These are phyloP conservation scores for Neodon shergylaensis DNA, from an alignment of 2,113 vertebrate genomes.

Conservation along the genomic window DNA sequence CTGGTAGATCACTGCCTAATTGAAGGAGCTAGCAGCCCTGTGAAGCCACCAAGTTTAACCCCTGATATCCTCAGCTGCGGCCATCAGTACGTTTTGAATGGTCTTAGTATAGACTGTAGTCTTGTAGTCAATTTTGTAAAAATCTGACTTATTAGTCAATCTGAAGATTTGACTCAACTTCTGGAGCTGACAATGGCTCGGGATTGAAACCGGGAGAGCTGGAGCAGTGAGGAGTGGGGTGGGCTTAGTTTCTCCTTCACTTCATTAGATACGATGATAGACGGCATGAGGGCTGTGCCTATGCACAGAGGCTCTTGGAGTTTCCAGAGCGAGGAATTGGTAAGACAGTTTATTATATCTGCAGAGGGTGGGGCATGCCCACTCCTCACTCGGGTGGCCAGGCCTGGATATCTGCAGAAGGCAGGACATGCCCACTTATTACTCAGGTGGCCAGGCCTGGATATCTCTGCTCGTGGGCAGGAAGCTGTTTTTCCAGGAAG, in stretches of 20 bases:
- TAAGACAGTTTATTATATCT: neutral
- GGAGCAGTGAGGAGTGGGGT: too few species aligned
- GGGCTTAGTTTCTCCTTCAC: neutral
- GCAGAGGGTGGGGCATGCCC: neutral
- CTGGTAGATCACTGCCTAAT: fast-evolving
- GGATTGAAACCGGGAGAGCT: neutral
- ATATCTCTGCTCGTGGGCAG: neutral
- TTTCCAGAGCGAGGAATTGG: neutral
- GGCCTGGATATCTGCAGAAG: neutral
- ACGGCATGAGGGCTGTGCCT: neutral
- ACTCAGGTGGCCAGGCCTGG: neutral
- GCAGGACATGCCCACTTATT: neutral
- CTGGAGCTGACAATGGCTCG: neutral
- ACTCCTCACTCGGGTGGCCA: too few species aligned
- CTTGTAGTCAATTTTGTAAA: neutral
- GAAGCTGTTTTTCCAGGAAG: neutral
- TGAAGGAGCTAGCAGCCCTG: neutral
- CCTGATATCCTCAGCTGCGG: neutral
- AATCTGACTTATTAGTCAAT: neutral
- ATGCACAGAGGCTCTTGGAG: neutral
- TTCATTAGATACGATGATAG: neutral
- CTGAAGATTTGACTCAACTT: neutral
- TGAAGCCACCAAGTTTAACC: too few species aligned
- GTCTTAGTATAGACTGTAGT: neutral
- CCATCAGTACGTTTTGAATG: neutral